phyloP scores from a whole-genome alignment of 1,140 invertebrate genomes.

The Caenorhabditis inopinata region DNA sequence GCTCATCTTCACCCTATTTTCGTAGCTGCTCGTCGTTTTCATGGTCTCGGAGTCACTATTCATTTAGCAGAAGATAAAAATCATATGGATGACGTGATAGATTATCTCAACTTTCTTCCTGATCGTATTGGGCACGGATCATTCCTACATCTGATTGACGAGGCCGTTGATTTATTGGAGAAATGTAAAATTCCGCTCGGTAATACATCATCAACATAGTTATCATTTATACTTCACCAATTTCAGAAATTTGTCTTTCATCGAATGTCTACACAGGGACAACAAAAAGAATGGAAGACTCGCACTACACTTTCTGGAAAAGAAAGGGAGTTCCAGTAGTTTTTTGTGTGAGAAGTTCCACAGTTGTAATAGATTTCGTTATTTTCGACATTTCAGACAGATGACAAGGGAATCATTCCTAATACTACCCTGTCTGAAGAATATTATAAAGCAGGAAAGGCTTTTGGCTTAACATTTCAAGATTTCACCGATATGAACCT shows the following conservation, averaged over 20 bases:
- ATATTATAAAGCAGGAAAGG: background rate
- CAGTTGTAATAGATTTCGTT: too few relatives aligned
- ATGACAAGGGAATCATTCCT: conserved; percentile 40
- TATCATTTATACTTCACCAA: background rate
- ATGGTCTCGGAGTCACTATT: conserved; percentile 27
- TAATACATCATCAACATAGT: too few relatives aligned
- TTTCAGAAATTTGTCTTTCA: conserved; percentile 45
- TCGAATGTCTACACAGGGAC: conserved; percentile 35
- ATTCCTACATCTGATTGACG: conserved; percentile 4
- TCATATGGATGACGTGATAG: background rate
- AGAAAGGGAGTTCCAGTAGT: background rate
- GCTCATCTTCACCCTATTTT: background rate
- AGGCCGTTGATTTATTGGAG: background rate
- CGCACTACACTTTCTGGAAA: conserved; percentile 25
- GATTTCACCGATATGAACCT: background rate
- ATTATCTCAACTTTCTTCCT: conserved; percentile 25
- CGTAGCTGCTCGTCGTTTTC: background rate
- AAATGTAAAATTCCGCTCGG: conserved; percentile 1
- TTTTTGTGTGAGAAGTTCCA: conserved; percentile 1
- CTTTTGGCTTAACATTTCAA: background rate
- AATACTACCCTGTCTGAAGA: conserved; percentile 22
- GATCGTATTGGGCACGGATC: conserved; percentile 43
- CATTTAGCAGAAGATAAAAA: conserved; percentile 36
- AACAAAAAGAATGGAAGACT: background rate
- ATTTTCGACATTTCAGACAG: conserved; percentile 39